A percentile compares a stretch with the other conserved stretches of the same genome.
Conservation (phyloP, 2,888 invertebrate genomes). For the Melanotus villosus region DNA sequence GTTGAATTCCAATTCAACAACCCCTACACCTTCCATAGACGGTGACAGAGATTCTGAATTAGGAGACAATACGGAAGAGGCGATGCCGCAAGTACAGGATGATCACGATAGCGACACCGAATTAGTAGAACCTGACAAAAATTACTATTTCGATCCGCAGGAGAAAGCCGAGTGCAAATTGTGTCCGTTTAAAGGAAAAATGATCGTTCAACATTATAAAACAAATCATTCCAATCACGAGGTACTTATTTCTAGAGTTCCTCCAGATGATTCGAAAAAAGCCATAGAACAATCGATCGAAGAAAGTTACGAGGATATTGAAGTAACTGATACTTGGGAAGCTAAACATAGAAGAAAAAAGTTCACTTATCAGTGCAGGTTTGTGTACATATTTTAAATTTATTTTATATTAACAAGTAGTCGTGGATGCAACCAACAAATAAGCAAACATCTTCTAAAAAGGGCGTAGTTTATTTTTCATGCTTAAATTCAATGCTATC, state of each 20-base stretch:
- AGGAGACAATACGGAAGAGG: neutral
- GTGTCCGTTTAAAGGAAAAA: conserved; percentile 73
- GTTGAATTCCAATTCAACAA: conserved; percentile 41
- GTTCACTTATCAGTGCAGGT: conserved; percentile 58
- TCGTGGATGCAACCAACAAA: no score
- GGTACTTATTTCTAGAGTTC: conserved; percentile 75
- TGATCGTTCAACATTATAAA: conserved; percentile 79
- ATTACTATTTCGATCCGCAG: conserved; percentile 68
- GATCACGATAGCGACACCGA: conserved; percentile 7
- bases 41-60: conserved; percentile 20
- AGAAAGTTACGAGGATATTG: conserved; percentile 52
- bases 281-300: conserved; percentile 71
- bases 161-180: conserved; percentile 72
- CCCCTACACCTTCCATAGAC: conserved; percentile 34
- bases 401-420: no score
- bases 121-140: conserved; percentile 61
- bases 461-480: no score
- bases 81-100: neutral
- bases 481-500: no score
- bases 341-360: conserved; percentile 44
- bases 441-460: no score
- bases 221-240: conserved; percentile 76
- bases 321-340: conserved; percentile 47
- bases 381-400: no score
- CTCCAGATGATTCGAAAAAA: conserved; percentile 69